Evolutionary conservation across 2,888 invertebrate species (phyloP), one percentile per base, ranked within the genome.

Genomic region (Blera fallax): DNA sequence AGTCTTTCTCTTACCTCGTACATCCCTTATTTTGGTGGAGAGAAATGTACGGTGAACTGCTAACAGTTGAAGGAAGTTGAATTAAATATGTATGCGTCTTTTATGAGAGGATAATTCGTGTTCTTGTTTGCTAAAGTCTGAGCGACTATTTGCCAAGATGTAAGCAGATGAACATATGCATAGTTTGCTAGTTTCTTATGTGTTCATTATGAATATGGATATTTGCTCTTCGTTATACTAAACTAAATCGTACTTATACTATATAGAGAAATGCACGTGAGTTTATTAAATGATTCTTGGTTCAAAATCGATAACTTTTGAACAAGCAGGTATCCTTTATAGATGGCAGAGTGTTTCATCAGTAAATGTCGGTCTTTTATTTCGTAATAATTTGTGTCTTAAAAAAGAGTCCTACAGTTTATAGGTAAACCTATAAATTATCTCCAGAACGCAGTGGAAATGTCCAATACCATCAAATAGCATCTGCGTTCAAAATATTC

Each of bases 361-460:
- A n/a, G n/a, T n/a, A n/a, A n/a, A n/a, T n/a, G n/a, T n/a, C n/a
- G n/a, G n/a, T n/a, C n/a, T n/a, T n/a, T n/a, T n/a, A n/a, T n/a
- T n/a, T n/a, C n/a, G n/a, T n/a, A n/a, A n/a, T n/a, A n/a, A n/a
- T n/a, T n/a, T n/a, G n/a, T n/a, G n/a, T n/a, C n/a, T n/a, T n/a
- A n/a, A n/a, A n/a, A n/a, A n/a, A n/a, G n/a, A n/a, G n/a, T n/a
- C n/a, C n/a, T n/a, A n/a, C n/a, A n/a, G n/a, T n/a, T n/a, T n/a
- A n/a, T n/a, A n/a, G n/a, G n/a, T n/a, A n/a, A n/a, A n/a, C n/a
- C 34, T 18, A 80, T 80, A 74, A 80, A 80, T 80, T 67, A 80
- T 80, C 60, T 74, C 24, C 74, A 80, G 60, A 69, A 29, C 32
- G 18, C 29, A 37, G 6, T 24, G 10, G 6, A 21, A 40, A n/a